Conservation (phyloP, 2,888 invertebrate genomes). For the Polydrusus cervinus region DNA sequence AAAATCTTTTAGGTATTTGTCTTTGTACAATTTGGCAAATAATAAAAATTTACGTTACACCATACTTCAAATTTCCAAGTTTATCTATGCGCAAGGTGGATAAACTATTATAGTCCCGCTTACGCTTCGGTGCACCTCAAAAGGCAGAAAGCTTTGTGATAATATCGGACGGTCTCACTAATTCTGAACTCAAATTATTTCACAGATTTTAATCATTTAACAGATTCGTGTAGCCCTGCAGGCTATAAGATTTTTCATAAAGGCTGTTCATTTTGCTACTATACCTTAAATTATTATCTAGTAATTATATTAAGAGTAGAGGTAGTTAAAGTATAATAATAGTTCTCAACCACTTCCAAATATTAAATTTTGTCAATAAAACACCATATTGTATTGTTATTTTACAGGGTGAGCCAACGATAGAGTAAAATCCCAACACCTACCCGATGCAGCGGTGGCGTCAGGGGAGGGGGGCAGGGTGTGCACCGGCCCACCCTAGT, state of each 20-base stretch:
- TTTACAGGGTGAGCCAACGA: too few relatives aligned
- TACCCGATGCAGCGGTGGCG: too few relatives aligned
- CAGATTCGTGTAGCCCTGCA: constrained; percentile 6
- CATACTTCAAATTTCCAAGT: background rate
- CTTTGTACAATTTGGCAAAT: background rate
- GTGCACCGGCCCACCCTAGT: too few relatives aligned
- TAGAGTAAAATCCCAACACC: too few relatives aligned
- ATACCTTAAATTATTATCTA: too few relatives aligned
- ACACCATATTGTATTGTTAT: too few relatives aligned
- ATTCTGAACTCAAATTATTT: constrained; percentile 28
- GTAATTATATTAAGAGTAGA: too few relatives aligned
- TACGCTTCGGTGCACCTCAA: constrained; percentile 17
- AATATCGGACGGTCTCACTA: constrained; percentile 11
- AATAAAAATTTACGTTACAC: background rate
- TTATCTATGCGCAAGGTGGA: constrained; percentile 14
- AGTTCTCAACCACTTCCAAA: too few relatives aligned
- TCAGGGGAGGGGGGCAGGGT: too few relatives aligned
- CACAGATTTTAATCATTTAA: constrained; percentile 32
- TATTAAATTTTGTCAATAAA: too few relatives aligned
- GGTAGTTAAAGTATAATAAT: too few relatives aligned
- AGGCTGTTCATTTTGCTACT: background rate
- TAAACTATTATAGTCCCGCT: constrained; percentile 22
- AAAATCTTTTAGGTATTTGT: background rate
- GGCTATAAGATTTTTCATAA: constrained; percentile 14
- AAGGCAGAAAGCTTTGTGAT: constrained; percentile 22